Base-by-base conservation (phyloP, 64 coral and sea anemone species). In the Catalaphyllia jardinei region DNA sequence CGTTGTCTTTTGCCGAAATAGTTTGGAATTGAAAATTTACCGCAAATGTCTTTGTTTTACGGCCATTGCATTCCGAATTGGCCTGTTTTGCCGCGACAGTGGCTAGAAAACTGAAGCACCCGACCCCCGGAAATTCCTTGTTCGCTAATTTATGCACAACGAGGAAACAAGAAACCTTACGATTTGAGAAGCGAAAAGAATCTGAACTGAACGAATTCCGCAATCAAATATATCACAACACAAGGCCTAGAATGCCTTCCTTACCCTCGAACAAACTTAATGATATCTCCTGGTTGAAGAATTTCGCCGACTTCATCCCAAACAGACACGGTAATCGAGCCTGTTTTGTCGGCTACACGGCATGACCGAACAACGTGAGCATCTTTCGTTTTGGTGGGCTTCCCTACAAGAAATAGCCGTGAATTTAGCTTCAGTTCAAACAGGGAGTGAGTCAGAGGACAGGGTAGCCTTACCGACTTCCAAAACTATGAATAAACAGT, bases 401-500 rank as follows among this genome's bases (percentile, higher is more conserved):
- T 99, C 4, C 97, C 97, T 99, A 27, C 61, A 60, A 72, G 89
- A 71, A 86, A 91, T 7, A 50, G 63, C 35, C 81, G 81, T 51
- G 62, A 63, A 51, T 85, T 85, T 63, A 46, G 62, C 35, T 14
- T 85, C 63, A 46, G 81, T 71, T 33, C 62, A 85, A 71, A 27
- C 81, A 51, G 81, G 63, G 81, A 85, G 62, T n/a, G 81, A 50
- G 81, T 16, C 0, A 71, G 25, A 85, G 31, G 38, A 64, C 67
- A 71, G 81, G 31, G 69, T 30, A 80, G 62, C 51, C 87, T 92
- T 92, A 99, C 97, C 97, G 16, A 99, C 83, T 52, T 95, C 93
- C 73, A 99, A 87, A 88, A 95, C 94, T 86, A 99, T 99, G 89
- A 99, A 99, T 78, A 99, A 73, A 83, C 93, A 95, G 59, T 99